These are phyloP conservation scores for Branchipolynoe longqiensis DNA, from an alignment of 2,888 invertebrate genomes.

Conservation along the genomic window DNA sequence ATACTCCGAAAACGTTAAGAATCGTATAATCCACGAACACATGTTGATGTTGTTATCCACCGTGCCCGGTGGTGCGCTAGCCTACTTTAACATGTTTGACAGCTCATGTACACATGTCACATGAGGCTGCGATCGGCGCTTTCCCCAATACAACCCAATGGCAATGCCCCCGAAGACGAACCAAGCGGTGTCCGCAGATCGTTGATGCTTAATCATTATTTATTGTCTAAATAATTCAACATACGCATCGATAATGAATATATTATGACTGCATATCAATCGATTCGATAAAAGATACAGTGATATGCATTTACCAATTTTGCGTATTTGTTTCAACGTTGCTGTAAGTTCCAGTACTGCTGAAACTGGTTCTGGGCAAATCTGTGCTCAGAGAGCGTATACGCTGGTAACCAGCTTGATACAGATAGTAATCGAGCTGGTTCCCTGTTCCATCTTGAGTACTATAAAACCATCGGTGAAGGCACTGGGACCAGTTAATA, in stretches of 20 bases:
- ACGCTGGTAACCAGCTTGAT: too few species aligned
- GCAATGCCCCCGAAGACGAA: neutral
- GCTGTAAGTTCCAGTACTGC: too few species aligned
- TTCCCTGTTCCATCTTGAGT: neutral
- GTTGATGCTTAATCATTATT: neutral
- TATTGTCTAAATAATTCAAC: constrained; percentile 13
- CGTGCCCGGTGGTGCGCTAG: constrained; percentile 12
- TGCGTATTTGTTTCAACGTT: too few species aligned
- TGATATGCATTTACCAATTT: too few species aligned
- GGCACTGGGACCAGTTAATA: neutral
- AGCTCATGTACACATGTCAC: constrained; percentile 55
- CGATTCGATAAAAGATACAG: too few species aligned
- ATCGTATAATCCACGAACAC: constrained; percentile 42
- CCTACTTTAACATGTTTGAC: constrained; percentile 50
- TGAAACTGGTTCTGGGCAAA: too few species aligned
- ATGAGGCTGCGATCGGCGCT: constrained; percentile 5
- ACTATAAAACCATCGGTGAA: neutral
- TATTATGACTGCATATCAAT: neutral
- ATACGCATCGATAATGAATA: neutral
- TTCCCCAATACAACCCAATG: constrained; percentile 40
- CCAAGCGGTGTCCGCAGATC: constrained; percentile 23
- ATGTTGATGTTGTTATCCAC: constrained; percentile 19
- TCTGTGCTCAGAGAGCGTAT: too few species aligned
- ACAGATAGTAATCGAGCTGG: neutral
- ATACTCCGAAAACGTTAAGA: neutral